A percentile compares a stretch with the other conserved stretches of the same genome.
phyloP scores from a whole-genome alignment of 1,140 invertebrate genomes.

The Zaprionus capensis region DNA sequence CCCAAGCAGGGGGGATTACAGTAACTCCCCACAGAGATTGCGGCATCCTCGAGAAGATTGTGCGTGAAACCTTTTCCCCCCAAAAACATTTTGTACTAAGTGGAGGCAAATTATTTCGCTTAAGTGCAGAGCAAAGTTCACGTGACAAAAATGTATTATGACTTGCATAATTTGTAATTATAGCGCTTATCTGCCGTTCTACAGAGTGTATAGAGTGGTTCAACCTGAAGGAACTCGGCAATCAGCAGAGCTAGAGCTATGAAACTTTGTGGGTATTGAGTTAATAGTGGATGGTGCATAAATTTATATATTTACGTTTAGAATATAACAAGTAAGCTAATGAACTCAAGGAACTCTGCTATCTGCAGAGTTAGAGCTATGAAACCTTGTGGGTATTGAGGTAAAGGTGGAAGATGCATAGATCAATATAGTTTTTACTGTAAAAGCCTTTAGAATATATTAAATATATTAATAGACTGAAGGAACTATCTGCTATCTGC shows the following conservation, averaged over 20 bases:
- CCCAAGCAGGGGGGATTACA: background rate
- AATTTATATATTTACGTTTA: background rate
- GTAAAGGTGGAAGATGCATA: too few species aligned
- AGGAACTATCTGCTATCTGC: background rate
- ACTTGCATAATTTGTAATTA: conserved; percentile 29
- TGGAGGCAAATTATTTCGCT: conserved; percentile 60
- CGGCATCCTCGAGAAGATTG: conserved; percentile 6
- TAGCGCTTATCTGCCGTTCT: background rate
- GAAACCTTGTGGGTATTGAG: too few species aligned
- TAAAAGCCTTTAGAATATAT: background rate
- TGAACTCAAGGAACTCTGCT: background rate
- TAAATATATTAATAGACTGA: background rate
- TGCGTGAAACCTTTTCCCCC: conserved; percentile 2
- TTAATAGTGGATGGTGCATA: background rate
- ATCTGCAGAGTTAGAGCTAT: background rate
- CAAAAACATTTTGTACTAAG: conserved; percentile 45
- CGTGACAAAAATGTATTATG: conserved; percentile 21
- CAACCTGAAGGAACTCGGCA: background rate
- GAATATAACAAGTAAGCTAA: too few species aligned
- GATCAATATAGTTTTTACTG: too few species aligned
- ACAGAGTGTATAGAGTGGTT: too few species aligned
- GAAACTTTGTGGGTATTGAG: background rate
- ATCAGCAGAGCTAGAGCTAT: background rate
- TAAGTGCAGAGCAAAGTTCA: conserved; percentile 4
- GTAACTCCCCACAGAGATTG: conserved; percentile 15